phyloP scores from a whole-genome alignment of 2,797 vertebrate genomes.

The Gallirallus australis region DNA sequence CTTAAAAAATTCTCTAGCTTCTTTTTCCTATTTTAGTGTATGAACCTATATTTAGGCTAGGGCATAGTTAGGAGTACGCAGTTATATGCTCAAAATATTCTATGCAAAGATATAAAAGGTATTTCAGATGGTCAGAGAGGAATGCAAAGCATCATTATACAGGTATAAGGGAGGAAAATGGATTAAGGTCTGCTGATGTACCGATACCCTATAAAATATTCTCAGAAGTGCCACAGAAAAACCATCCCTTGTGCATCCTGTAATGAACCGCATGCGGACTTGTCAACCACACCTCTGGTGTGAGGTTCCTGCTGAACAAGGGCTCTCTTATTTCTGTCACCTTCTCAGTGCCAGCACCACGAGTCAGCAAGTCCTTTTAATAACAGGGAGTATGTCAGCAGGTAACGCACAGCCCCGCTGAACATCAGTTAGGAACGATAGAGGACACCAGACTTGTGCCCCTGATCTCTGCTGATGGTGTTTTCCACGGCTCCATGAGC shows the following conservation, averaged over 20 bases:
- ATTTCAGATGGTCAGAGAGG: not conserved
- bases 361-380: not conserved
- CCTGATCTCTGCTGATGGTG: not conserved
- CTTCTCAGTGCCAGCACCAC: not conserved
- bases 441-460: not conserved
- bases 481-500: not conserved
- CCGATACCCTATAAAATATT: not conserved
- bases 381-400: not conserved
- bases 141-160: accelerated
- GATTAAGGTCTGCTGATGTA: not conserved
- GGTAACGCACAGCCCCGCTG: not conserved
- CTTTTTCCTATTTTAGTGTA: not conserved
- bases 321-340: not conserved
- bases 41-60: not conserved
- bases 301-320: constrained; percentile 37
- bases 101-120: not conserved
- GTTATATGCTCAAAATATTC: not conserved
- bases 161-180: not conserved
- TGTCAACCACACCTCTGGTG: not conserved
- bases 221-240: not conserved
- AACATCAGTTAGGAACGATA: accelerated
- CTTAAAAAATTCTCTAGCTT: not conserved
- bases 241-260: not conserved
- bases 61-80: too few relatives aligned
- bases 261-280: not conserved